These are phyloP conservation scores for Altica lythri DNA, from an alignment of 2,888 invertebrate genomes.

Conservation along the genomic window DNA sequence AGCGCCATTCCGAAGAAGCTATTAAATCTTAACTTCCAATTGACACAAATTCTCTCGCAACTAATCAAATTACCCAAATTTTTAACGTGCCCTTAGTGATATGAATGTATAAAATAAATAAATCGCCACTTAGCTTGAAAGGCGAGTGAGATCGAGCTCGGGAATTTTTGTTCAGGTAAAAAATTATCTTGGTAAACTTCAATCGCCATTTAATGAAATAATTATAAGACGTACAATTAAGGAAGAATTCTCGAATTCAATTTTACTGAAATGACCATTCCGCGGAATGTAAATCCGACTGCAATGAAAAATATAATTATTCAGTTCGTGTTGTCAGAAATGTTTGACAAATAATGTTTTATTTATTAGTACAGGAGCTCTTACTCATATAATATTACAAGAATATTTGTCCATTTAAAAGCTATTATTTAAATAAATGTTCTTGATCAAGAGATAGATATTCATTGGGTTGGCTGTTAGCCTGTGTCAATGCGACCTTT, in stretches of 20 bases:
- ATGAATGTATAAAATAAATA: conserved; percentile 5
- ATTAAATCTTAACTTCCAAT: too few species aligned
- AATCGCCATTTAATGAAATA: conserved; percentile 6
- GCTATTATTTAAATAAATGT: too few species aligned
- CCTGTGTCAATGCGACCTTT: too few species aligned
- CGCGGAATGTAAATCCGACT: conserved; percentile 4
- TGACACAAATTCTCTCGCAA: too few species aligned
- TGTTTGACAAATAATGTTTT: conserved; percentile 2
- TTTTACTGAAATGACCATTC: conserved; percentile 9
- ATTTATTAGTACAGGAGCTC: not conserved
- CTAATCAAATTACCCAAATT: not conserved
- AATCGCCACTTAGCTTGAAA: not conserved
- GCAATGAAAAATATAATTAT: conserved; percentile 6
- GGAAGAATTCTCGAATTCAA: conserved; percentile 9
- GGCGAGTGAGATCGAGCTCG: not conserved
- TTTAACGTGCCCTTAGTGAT: not conserved
- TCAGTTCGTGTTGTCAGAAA: conserved; percentile 6
- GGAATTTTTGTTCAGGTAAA: conserved; percentile 4
- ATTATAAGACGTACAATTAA: conserved; percentile 3
- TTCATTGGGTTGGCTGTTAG: too few species aligned
- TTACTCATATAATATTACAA: too few species aligned
- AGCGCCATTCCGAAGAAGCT: too few species aligned
- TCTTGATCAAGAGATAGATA: too few species aligned
- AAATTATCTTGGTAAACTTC: conserved; percentile 1
- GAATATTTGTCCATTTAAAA: too few species aligned